Base-by-base conservation (phyloP, 2,888 invertebrate genomes). In the Invenusta paracnida region DNA sequence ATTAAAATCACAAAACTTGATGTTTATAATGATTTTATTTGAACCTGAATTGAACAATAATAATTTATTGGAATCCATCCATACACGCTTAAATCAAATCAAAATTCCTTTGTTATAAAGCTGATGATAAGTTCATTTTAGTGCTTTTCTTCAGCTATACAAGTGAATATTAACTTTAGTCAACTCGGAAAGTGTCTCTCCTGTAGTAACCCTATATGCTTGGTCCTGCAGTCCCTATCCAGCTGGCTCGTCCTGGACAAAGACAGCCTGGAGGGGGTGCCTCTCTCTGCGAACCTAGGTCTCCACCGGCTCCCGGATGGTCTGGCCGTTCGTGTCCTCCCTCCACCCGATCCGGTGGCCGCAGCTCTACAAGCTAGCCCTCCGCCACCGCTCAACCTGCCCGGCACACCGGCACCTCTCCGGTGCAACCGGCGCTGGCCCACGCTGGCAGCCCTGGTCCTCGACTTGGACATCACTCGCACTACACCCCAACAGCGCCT, bases 321-420 rank as follows among this genome's bases (percentile, higher is more conserved):
- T 2, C 29, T 82, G 17, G n/a, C 17, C 31, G n/a, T 82, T 13
- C 82, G 28, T 2, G 73, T 73, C 17, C 73, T 73, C 73, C 73
- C 73, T 13, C 73, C 73, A 5, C 73, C 73, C 11, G 73, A 73
- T 23, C 73, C 73, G 5, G 73, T 73, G 17, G 73, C 73, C 23
- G 17, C 73, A 5, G 73, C 73, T 5, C 73, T 73, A 2, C 73
- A 13, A 2, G 11, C 73, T 23, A n/a, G 11, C 27, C 73, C 73
- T 23, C 23, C 73, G 23, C 48, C 48, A 98, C 95, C 90, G 93
- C 87, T 28, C 86, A 86, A 73, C 88, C 88, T 79, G 25, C 30
- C 31, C 25, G 85, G 48, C 13, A 85, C 23, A 17, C 83, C 83
- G 2, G 31, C 27, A 5, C 83, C 31, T 5, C 66, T 83, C 66